Conservation (phyloP, 2,888 invertebrate species). For the Oxycera nigricornis region DNA sequence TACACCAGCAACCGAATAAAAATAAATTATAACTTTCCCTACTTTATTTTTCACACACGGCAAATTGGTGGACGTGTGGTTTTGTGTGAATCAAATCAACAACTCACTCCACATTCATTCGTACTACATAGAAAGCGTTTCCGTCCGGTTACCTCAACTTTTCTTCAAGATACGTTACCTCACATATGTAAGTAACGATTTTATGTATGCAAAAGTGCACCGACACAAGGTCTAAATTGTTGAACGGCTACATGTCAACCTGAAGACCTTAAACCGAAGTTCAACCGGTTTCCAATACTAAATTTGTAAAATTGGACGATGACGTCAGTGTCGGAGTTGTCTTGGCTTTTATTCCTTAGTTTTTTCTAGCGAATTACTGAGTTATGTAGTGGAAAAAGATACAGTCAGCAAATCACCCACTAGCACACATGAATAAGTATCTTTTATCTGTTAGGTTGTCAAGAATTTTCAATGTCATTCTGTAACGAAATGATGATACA, state of each 20-base stretch:
- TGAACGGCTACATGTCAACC: background rate
- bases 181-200: background rate
- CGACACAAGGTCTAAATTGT: background rate
- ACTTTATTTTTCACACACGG: no score
- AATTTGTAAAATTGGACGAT: slow-evolving; percentile 34
- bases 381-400: background rate
- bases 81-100: background rate
- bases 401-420: background rate
- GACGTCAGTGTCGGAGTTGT: slow-evolving; percentile 1
- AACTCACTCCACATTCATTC: background rate
- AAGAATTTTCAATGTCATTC: no score
- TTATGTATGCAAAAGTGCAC: slow-evolving; percentile 23
- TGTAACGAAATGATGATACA: no score
- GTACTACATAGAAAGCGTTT: slow-evolving; percentile 6
- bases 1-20: no score
- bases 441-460: slow-evolving; percentile 30
- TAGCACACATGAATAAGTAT: slow-evolving; percentile 2
- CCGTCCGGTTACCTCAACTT: slow-evolving; percentile 21
- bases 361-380: slow-evolving; percentile 6
- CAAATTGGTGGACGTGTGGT: no score
- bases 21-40: no score
- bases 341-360: background rate
- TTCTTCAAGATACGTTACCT: background rate
- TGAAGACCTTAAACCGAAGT: slow-evolving; percentile 20
- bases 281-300: slow-evolving; percentile 22